Conservation (phyloP, 2,797 vertebrate genomes). For the Myotis myotis region DNA sequence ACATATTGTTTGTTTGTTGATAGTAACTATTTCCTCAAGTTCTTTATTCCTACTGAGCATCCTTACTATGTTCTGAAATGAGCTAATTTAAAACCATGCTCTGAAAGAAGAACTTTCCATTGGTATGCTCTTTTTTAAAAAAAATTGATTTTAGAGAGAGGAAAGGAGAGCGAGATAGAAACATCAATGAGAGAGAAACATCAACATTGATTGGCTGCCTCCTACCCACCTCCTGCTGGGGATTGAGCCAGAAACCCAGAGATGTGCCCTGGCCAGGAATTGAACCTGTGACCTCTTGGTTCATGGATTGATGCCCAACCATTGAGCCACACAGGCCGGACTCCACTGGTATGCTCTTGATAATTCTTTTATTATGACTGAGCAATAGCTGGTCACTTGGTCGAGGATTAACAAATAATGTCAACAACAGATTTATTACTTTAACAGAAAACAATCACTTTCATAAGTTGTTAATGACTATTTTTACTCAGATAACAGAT, state of each 20-base stretch:
- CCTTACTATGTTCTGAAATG: neutral
- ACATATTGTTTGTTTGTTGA: neutral
- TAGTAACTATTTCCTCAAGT: neutral
- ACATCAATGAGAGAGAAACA: too few species aligned
- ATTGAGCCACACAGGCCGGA: too few species aligned
- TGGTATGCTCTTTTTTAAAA: neutral
- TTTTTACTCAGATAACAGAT: neutral
- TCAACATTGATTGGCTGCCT: too few species aligned
- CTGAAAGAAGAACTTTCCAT: neutral
- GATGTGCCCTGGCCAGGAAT: too few species aligned
- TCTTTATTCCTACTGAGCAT: neutral
- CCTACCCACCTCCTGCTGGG: too few species aligned
- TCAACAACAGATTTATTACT: neutral
- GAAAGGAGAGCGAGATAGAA: too few species aligned
- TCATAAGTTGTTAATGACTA: neutral
- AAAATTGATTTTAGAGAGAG: too few species aligned
- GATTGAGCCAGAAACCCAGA: too few species aligned
- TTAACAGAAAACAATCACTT: neutral
- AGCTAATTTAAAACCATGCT: neutral
- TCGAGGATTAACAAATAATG: neutral
- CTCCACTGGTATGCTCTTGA: neutral
- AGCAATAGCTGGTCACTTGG: neutral
- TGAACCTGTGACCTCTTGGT: too few species aligned
- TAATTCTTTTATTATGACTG: neutral
- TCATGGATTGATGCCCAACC: too few species aligned